Base-by-base conservation (phyloP, 1,140 invertebrate species). In the Piezodorus guildinii region DNA sequence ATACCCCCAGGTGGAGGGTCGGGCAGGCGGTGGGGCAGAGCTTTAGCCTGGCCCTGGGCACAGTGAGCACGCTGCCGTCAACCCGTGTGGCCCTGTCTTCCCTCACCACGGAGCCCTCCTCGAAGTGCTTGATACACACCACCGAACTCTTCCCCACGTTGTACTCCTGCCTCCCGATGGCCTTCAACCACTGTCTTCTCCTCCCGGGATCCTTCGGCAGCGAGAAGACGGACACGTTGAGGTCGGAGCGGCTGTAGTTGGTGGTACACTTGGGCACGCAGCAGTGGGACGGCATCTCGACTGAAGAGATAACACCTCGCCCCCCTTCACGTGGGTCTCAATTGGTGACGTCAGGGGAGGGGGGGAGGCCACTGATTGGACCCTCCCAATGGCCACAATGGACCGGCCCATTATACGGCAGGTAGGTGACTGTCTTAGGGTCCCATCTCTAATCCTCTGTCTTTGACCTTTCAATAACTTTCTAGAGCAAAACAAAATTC, bases 211-310 rank as follows among this genome's bases (percentile, higher is more conserved):
- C 52, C 19, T 23, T 19, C 17, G 52, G 52, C 17, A 56, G 23
- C 21, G 52, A 56, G 52, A 56, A 56, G 17, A 56, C 52, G 4
- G 52, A 15, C 10, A 49, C 46, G 46, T 17, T 49, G 16, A 21
- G 5, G 46, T 49, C 46, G 2, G 17, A 19, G 3, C 52, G 19
- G 52, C 52, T 23, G 46, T 19, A 21, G 46, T 49, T 49, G n/a
- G 46, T 49, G 14, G 19, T 16, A 14, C 52, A 56, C 52, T 25
- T 56, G 19, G 19, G 17, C 52, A 56, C 52, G 21, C 52, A 56
- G 23, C 52, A 56, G 19, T 56, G 52, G 17, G 52, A 56, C 17
- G 52, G 52, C 52, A 56, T 56, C 46, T 21, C 46, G 19, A 56
- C 52, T 56, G 52, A 56, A 10, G 10, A 23, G 52, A 56, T 56